Percentiles rank a stretch among this genome's conserved stretches.
These are phyloP conservation scores for Bhutanitis thaidina DNA, from an alignment of 2,888 invertebrate species.

Conservation along the genomic window DNA sequence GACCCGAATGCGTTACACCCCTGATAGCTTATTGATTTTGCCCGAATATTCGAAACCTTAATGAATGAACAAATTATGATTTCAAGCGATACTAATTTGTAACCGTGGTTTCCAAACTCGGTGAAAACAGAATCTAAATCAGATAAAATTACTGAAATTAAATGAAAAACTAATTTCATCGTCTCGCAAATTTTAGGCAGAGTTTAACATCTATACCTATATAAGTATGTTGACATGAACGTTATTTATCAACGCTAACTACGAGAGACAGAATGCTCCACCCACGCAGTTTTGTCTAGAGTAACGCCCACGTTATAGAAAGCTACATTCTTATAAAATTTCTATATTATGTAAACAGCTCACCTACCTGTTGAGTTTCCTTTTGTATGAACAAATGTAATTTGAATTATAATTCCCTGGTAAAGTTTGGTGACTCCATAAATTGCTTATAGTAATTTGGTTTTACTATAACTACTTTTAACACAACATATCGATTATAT, in stretches of 20 bases:
- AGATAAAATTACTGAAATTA: no score
- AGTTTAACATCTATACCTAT: no score
- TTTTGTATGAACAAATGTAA: constrained; percentile 23
- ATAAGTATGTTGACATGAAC: constrained; percentile 18
- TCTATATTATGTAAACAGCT: constrained; percentile 39
- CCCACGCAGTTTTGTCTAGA: constrained; percentile 62
- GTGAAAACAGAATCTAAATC: no score
- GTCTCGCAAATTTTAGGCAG: no score
- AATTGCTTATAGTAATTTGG: no score
- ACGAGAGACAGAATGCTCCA: constrained; percentile 51
- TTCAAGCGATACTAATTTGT: neutral
- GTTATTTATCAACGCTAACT: constrained; percentile 48
- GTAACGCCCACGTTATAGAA: constrained; percentile 57
- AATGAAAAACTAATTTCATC: no score
- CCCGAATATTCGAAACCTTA: constrained; percentile 19
- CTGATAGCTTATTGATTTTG: constrained; percentile 55
- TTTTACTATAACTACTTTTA: neutral
- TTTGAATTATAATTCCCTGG: no score
- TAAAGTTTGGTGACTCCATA: no score
- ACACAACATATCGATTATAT: constrained; percentile 1
- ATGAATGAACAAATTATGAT: constrained; percentile 11
- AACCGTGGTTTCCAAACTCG: no score
- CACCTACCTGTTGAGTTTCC: constrained; percentile 63
- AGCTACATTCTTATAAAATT: constrained; percentile 29
- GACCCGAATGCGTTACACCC: constrained; percentile 44